A percentile compares a stretch with the other conserved stretches of the same genome.
Conservation (phyloP, 1,140 invertebrate genomes). For the Battus philenor region DNA sequence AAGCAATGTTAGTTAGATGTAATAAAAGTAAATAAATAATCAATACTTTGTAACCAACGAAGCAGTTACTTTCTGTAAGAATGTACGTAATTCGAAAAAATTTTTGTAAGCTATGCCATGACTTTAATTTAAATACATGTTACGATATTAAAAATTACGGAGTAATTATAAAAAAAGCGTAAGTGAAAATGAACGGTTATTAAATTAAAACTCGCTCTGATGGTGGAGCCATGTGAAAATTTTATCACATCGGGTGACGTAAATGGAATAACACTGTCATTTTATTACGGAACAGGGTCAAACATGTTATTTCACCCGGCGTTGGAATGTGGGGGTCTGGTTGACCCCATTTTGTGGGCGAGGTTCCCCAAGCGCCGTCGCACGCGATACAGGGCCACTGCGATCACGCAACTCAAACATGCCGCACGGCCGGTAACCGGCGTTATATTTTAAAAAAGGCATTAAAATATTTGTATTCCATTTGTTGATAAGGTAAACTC, state of each 20-base stretch:
- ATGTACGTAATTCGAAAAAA: too few relatives aligned
- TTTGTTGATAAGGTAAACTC: too few relatives aligned
- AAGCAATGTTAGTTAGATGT: too few relatives aligned
- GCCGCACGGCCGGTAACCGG: not conserved
- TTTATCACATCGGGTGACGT: constrained; percentile 11
- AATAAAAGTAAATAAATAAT: too few relatives aligned
- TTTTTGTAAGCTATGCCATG: too few relatives aligned
- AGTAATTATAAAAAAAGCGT: not conserved
- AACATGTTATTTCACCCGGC: constrained; percentile 10
- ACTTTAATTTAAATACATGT: too few relatives aligned
- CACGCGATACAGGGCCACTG: constrained; percentile 9
- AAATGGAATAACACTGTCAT: constrained; percentile 15
- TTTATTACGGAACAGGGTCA: constrained; percentile 14
- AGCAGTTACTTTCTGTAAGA: too few relatives aligned
- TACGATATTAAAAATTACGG: too few relatives aligned
- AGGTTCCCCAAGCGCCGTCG: constrained; percentile 15
- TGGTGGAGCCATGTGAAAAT: constrained; percentile 4
- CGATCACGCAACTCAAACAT: constrained; percentile 9
- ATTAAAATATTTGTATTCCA: too few relatives aligned
- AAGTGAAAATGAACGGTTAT: constrained; percentile 2
- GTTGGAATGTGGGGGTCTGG: constrained; percentile 12
- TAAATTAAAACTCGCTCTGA: constrained; percentile 1
- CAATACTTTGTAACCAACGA: too few relatives aligned
- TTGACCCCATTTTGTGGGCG: constrained; percentile 12
- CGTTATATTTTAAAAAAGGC: too few relatives aligned